Evolutionary conservation across 1,140 invertebrate genomes (phyloP).

Genomic region (Pseudomyrmex dendroicus): DNA sequence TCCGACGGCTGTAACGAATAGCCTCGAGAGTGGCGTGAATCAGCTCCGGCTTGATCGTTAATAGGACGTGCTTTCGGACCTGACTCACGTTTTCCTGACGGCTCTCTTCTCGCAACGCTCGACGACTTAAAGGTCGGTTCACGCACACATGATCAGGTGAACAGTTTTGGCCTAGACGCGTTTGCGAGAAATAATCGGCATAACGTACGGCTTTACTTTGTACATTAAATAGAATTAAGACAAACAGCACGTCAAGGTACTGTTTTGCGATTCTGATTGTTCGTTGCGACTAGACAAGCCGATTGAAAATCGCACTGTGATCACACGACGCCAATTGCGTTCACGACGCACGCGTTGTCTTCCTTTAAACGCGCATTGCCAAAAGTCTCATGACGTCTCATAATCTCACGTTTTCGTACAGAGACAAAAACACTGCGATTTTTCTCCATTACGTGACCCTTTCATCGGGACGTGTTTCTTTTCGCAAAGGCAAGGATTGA

Average conservation of each 20-base stretch:
- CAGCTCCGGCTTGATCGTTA: slow-evolving; percentile 54
- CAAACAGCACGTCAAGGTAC: not conserved
- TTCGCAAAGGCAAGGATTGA: slow-evolving; percentile 33
- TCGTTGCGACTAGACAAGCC: not conserved
- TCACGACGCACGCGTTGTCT: not conserved
- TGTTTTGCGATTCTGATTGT: slow-evolving; percentile 31
- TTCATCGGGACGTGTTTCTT: not conserved
- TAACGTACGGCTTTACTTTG: not conserved
- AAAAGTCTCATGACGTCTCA: slow-evolving; percentile 10
- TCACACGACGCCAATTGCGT: slow-evolving; percentile 7
- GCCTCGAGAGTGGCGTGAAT: slow-evolving; percentile 62
- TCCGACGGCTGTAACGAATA: slow-evolving; percentile 47
- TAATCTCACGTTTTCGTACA: not conserved
- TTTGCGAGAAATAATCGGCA: not conserved
- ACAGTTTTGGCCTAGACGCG: slow-evolving; percentile 1
- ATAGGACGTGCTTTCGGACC: slow-evolving; percentile 59
- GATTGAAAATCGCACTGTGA: slow-evolving; percentile 33
- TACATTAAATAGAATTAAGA: not conserved
- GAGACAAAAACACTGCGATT: slow-evolving; percentile 1
- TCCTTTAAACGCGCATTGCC: slow-evolving; percentile 28
- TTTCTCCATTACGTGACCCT: slow-evolving; percentile 26
- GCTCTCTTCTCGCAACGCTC: slow-evolving; percentile 46
- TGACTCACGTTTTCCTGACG: slow-evolving; percentile 66
- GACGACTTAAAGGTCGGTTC: slow-evolving; percentile 25
- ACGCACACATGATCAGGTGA: not conserved